Percentiles rank a stretch among this genome's conserved stretches.
phyloP scores from a whole-genome alignment of 2,797 vertebrate genomes.

The Myotis daubentonii region DNA sequence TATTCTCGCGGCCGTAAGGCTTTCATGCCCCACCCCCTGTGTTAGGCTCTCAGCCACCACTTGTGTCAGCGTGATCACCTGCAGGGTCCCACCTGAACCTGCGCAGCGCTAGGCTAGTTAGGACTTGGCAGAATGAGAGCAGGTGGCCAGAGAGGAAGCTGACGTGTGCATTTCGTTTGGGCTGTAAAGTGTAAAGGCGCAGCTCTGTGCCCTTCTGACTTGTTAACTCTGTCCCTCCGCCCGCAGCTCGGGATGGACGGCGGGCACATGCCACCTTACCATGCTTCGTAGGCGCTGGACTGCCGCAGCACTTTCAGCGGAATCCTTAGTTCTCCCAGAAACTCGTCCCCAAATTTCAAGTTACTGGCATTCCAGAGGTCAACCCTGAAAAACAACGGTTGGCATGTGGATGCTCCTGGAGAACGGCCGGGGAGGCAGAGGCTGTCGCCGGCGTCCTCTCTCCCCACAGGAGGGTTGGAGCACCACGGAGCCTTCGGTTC shows the following conservation, averaged over 20 bases:
- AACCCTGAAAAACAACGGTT: slow-evolving; percentile 86
- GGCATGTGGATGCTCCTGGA: not conserved
- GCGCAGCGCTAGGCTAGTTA: accelerated
- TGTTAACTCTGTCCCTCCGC: not conserved
- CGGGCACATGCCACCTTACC: slow-evolving; percentile 84
- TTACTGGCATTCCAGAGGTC: slow-evolving; percentile 99
- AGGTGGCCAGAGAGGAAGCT: not conserved
- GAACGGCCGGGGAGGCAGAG: not conserved
- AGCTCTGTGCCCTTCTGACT: not conserved
- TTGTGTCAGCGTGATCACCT: not conserved
- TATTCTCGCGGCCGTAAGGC: not conserved
- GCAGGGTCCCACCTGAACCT: not conserved
- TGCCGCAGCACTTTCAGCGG: slow-evolving; percentile 93
- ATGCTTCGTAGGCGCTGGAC: slow-evolving; percentile 94
- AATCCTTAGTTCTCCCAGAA: slow-evolving; percentile 95
- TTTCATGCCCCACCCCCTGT: not conserved
- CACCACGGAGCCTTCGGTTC: not conserved
- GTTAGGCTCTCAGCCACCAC: not conserved
- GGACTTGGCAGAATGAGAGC: too few species aligned
- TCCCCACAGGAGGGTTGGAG: not conserved
- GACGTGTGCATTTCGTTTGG: accelerated
- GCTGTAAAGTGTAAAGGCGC: not conserved
- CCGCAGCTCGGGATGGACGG: not conserved
- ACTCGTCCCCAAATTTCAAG: slow-evolving; percentile 98
- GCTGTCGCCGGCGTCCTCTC: accelerated